Base-by-base conservation (phyloP, 2,113 vertebrate species). In the Lepus europaeus region DNA sequence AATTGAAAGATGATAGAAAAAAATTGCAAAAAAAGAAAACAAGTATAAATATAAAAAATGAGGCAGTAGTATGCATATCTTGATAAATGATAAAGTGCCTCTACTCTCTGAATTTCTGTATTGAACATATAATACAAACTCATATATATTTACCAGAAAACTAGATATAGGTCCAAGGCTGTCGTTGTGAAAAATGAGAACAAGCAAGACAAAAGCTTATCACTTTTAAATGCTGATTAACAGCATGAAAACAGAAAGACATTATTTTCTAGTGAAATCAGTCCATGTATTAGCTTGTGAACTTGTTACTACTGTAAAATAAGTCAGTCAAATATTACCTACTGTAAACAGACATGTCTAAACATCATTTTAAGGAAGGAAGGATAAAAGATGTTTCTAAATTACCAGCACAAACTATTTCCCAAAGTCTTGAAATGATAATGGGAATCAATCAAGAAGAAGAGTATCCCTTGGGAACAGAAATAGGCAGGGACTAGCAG, bases 301-400 rank as follows among this genome's bases (percentile, higher is more conserved):
- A 79, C 39, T 87, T 95, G 27, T 66, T 73, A 22, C 39, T 68
- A 61, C 36, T 86, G 80, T 36, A 29, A 74, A 83, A 87, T 68
- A 27, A 51, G 49, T 91, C 63, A 86, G 73, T 81, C 61, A 81
- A 56, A 93, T 27, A 33, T 82, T 73, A 81, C 80, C 87, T 89
- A 77, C 70, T 89, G 83, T 90, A 73, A 95, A 27, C 49, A 86
- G 66, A 56, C 22, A n/a, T 91, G 39, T 29, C 66, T 93, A 96
- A 63, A 27, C 64, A 87, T 89, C 51, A 70, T 84, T 92, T 68
- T 29, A 22, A 74, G 69, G 49, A 27, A 69, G 9, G 11, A 29
- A 9, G 14, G 12, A 87, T 84, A 87, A 95, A 85, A 66, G 10
- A 29, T 82, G 13, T 76, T 93, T 95, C 36, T 79, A 83, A 70